Evolutionary conservation across 2,113 vertebrate species (phyloP).

Genomic region (Zosterops hypoxanthus): DNA sequence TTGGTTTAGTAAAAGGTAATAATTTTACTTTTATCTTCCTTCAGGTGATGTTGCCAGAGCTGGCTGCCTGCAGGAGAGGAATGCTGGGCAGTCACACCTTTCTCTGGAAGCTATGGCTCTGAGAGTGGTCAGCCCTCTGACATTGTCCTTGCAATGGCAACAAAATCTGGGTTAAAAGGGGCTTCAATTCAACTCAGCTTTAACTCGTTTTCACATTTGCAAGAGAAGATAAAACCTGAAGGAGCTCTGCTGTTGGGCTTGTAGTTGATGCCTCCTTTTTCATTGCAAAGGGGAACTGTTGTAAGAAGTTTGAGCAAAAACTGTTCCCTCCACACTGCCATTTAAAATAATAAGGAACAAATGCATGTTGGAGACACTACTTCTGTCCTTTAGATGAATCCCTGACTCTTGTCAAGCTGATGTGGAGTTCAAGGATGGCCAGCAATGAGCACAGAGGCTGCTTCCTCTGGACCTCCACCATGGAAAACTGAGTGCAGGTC

Average conservation of each 20-base stretch:
- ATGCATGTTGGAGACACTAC: not conserved
- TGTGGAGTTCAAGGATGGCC: not conserved
- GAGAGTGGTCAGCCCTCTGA: not conserved
- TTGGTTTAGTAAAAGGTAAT: not conserved
- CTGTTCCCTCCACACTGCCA: not conserved
- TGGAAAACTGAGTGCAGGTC: not conserved
- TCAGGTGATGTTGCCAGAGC: not conserved
- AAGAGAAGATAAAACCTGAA: not conserved
- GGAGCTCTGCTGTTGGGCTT: not conserved
- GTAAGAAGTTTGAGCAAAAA: not conserved
- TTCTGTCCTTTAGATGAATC: not conserved
- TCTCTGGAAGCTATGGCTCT: not conserved
- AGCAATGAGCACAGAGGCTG: not conserved
- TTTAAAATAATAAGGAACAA: not conserved
- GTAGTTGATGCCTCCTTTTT: not conserved
- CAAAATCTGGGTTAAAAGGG: not conserved
- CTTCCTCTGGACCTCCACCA: not conserved
- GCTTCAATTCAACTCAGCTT: not conserved
- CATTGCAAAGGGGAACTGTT: not conserved
- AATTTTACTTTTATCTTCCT: not conserved
- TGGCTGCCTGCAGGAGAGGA: not conserved
- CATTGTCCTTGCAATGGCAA: not conserved
- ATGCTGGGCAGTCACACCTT: rapidly evolving
- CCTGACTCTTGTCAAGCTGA: not conserved
- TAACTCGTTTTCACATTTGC: not conserved